Percentiles rank a stretch among this genome's conserved stretches.
These are phyloP conservation scores for Caenorhabditis sp. DNA, from an alignment of 2,888 invertebrate genomes.

Conservation along the genomic window DNA sequence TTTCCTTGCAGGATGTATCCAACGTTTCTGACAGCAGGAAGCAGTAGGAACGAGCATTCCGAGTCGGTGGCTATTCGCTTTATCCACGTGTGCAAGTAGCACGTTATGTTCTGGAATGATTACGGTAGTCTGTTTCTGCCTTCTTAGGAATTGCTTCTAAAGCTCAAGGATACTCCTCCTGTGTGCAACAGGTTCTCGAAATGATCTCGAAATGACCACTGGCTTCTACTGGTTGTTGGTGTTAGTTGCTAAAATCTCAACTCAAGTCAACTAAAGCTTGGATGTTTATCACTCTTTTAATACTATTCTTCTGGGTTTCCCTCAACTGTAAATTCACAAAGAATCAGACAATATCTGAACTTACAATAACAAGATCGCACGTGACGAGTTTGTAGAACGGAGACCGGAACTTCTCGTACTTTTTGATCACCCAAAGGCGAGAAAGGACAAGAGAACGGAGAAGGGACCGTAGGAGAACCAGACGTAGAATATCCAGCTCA, in stretches of 20 bases:
- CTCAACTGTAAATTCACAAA: too few species aligned
- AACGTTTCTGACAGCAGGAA: neutral
- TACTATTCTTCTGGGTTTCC: too few species aligned
- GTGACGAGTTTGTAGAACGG: neutral
- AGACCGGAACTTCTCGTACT: neutral
- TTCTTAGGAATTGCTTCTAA: too few species aligned
- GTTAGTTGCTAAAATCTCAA: too few species aligned
- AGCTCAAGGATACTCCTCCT: too few species aligned
- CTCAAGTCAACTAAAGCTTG: too few species aligned
- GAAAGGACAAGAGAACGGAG: neutral
- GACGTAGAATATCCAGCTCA: neutral
- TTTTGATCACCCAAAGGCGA: neutral
- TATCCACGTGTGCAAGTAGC: neutral
- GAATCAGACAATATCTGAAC: too few species aligned
- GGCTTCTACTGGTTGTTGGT: too few species aligned
- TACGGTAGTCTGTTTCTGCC: too few species aligned
- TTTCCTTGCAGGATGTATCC: neutral
- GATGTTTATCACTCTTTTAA: too few species aligned
- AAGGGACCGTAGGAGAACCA: neutral
- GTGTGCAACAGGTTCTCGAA: too few species aligned
- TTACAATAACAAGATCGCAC: neutral
- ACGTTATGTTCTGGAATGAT: neutral
- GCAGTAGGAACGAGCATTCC: neutral
- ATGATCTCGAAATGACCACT: too few species aligned
- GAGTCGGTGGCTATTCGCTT: neutral